Evolutionary conservation across 2,888 invertebrate species (phyloP).

Genomic region (Thysanoteuthis rhombus): DNA sequence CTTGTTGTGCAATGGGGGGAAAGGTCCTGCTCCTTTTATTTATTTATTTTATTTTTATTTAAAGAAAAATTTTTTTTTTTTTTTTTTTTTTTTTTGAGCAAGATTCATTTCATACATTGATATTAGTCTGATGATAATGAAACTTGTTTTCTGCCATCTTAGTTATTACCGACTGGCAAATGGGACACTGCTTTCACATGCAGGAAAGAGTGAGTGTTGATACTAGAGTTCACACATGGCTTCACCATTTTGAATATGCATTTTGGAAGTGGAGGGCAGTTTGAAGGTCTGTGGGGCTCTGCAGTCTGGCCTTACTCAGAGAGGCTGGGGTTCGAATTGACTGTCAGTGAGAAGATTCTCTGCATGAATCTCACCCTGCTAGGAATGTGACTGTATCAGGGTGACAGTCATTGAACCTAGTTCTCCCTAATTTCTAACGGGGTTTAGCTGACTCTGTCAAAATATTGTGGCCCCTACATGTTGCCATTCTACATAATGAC

Average conservation of each 20-base stretch:
- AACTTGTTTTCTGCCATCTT: too few relatives aligned
- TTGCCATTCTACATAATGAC: not conserved
- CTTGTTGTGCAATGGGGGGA: too few relatives aligned
- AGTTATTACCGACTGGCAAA: too few relatives aligned
- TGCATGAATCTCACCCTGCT: not conserved
- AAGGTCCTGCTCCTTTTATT: too few relatives aligned
- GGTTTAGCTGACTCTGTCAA: too few relatives aligned
- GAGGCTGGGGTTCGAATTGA: not conserved
- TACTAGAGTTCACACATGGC: not conserved
- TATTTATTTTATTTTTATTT: too few relatives aligned
- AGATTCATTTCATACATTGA: too few relatives aligned
- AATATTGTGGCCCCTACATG: not conserved
- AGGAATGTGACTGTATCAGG: not conserved
- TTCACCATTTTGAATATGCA: not conserved
- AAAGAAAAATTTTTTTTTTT: too few relatives aligned
- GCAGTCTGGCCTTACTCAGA: not conserved
- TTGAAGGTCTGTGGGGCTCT: not conserved
- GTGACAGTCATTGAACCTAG: not conserved
- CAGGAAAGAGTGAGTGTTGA: not conserved
- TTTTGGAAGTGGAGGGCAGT: not conserved
- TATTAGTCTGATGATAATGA: too few relatives aligned
- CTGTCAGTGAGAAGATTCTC: not conserved
- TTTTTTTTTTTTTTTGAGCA: too few relatives aligned
- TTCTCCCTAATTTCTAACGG: too few relatives aligned
- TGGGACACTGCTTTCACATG: too few relatives aligned